Percentiles rank a stretch among this genome's conserved stretches.
Conservation (phyloP, 2,113 vertebrate genomes). For the Narcine bancroftii region DNA sequence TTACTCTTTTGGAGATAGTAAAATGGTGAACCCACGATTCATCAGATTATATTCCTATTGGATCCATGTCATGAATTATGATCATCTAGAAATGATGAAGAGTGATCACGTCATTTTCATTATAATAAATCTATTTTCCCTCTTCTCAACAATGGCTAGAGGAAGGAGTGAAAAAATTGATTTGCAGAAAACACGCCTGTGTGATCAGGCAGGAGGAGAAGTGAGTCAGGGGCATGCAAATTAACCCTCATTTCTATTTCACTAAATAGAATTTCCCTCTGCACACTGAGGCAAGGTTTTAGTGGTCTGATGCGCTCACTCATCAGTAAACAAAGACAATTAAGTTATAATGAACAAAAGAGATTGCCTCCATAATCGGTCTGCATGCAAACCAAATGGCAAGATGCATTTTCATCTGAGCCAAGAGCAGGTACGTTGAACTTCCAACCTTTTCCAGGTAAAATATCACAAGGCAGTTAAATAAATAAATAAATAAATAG, state of each 20-base stretch:
- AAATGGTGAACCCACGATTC: not conserved
- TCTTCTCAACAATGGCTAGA: not conserved
- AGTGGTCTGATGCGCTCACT: not conserved
- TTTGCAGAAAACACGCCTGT: not conserved
- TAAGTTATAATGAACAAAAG: not conserved
- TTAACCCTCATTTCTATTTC: not conserved
- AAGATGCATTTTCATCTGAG: not conserved
- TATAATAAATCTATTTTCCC: not conserved
- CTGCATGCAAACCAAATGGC: not conserved
- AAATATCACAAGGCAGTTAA: not conserved
- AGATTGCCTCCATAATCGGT: not conserved
- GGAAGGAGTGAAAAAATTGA: too few relatives aligned
- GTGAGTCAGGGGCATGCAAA: not conserved
- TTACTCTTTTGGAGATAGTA: not conserved
- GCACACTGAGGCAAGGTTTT: not conserved
- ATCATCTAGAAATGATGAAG: not conserved
- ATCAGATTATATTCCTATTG: not conserved
- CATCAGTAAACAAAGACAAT: not conserved
- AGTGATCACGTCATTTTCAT: not conserved
- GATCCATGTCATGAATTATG: not conserved
- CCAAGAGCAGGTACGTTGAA: not conserved
- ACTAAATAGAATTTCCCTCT: not conserved
- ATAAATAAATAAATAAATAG: not conserved
- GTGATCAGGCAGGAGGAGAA: conserved; percentile 6
- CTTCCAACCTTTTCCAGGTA: not conserved